Base-by-base conservation (phyloP, 2,888 invertebrate species). In the Monoplex corrugatus region DNA sequence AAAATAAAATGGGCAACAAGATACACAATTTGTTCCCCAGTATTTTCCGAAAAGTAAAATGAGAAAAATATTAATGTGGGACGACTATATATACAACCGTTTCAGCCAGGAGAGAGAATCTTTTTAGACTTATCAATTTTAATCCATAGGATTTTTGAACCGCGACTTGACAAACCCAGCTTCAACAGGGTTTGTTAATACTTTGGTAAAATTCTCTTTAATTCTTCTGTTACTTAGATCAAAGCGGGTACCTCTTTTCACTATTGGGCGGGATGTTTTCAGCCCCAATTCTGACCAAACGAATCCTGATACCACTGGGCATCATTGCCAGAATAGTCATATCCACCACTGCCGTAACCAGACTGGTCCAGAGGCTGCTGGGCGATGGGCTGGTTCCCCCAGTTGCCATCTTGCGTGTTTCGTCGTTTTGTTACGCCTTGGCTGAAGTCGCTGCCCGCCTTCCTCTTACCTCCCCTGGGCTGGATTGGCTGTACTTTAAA, bases 391-490 rank as follows among this genome's bases (percentile, higher is more conserved):
- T 98, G 98, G 97, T 98, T 98, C 97, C 98, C 98, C 98, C 98
- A 98, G 96, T 97, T 97, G 78, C 78, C 78, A 91, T 94, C 95
- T 90, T 93, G 93, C 87, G 93, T 93, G 93, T 94, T 94, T 89
- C 98, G 98, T 97, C 98, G 98, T 97, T 99, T 98, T 97, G 98
- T 97, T 92, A 94, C 98, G 98, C 98, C 98, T 97, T 98, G 98
- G 98, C 98, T 98, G 98, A 98, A 98, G 97, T 98, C 98, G 97
- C 98, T 98, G 97, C 98, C 98, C 97, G 98, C 98, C 97, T 98
- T 98, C 97, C 98, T 98, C 97, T 98, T 98, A 98, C 98, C 98
- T 78, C 91, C 91, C 89, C 90, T 90, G 50, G 88, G 88, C 88
- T 88, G 88, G 80, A 82, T 85, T 86, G 86, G 89, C 57, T 87